These are phyloP conservation scores for Oncopeltus fasciatus DNA, from an alignment of 1,140 invertebrate genomes.

Conservation along the genomic window DNA sequence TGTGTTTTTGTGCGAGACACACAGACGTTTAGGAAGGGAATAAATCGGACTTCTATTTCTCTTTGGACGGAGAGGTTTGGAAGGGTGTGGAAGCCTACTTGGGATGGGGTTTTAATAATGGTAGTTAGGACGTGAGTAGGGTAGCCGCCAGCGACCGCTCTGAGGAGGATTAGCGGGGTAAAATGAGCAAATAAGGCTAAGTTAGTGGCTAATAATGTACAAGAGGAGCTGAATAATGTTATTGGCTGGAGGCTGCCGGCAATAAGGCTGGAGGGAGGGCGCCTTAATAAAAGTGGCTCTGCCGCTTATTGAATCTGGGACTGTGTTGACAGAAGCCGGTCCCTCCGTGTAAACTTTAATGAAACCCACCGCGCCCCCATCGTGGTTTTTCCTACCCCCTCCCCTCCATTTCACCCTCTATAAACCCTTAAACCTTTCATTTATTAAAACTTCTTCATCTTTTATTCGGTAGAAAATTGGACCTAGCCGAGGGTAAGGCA, in stretches of 20 bases:
- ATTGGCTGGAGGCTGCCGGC: constrained; percentile 19
- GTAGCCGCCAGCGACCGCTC: neutral
- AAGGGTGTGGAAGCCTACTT: too few relatives aligned
- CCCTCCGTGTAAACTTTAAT: constrained; percentile 24
- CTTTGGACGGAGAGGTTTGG: too few relatives aligned
- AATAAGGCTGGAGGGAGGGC: constrained; percentile 18
- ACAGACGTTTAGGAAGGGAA: too few relatives aligned
- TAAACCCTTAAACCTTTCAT: constrained; percentile 28
- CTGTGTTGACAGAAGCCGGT: constrained; percentile 18
- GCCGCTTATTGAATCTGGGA: constrained; percentile 24
- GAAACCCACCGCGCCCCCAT: constrained; percentile 19
- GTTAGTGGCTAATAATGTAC: constrained; percentile 21
- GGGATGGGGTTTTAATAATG: constrained; percentile 11
- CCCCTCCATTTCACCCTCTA: constrained; percentile 14
- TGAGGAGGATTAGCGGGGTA: constrained; percentile 4
- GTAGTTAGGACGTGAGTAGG: constrained; percentile 3
- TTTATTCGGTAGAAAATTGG: constrained; percentile 32
- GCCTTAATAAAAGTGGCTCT: constrained; percentile 18
- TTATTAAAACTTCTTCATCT: constrained; percentile 32
- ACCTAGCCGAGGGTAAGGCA: constrained; percentile 29
- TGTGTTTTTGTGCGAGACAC: too few relatives aligned
- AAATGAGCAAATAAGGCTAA: constrained; percentile 16
- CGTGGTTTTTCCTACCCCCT: constrained; percentile 18
- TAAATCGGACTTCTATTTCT: too few relatives aligned
- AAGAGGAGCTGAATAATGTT: constrained; percentile 23